Conservation (phyloP, 2,113 vertebrate species). For the Chrysochloris asiatica region DNA sequence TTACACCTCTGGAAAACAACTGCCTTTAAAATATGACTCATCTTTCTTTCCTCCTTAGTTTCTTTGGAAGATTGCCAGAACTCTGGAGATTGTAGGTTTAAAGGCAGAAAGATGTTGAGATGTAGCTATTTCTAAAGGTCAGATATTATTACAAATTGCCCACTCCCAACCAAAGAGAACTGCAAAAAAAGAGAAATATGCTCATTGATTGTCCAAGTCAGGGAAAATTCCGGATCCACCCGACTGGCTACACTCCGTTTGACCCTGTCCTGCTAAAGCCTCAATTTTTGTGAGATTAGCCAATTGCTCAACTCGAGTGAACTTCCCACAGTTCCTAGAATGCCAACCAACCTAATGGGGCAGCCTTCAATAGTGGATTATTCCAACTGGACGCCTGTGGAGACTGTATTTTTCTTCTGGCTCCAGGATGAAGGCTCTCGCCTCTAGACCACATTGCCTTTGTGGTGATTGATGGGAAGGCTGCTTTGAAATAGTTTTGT, state of each 20-base stretch:
- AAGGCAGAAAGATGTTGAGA: slow-evolving; percentile 47
- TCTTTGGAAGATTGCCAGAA: background rate
- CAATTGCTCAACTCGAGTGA: slow-evolving; percentile 66
- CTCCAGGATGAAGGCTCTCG: slow-evolving; percentile 76
- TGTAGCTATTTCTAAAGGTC: slow-evolving; percentile 55
- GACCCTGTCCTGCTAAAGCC: slow-evolving; percentile 65
- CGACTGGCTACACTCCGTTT: slow-evolving; percentile 71
- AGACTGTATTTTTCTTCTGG: slow-evolving; percentile 74
- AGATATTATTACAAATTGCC: slow-evolving; percentile 50
- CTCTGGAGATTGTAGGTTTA: slow-evolving; percentile 54
- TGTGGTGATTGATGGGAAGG: slow-evolving; percentile 79
- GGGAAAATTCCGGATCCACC: slow-evolving; percentile 59
- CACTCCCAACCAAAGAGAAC: background rate
- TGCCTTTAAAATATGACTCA: slow-evolving; percentile 33
- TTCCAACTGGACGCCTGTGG: slow-evolving; percentile 64
- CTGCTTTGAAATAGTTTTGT: slow-evolving; percentile 80
- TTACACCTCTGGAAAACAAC: slow-evolving; percentile 10
- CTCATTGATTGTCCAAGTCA: background rate
- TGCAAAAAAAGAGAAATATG: slow-evolving; percentile 21
- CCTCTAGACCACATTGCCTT: slow-evolving; percentile 71
- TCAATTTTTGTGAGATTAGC: slow-evolving; percentile 60
- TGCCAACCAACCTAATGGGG: slow-evolving; percentile 53
- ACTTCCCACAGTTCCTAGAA: slow-evolving; percentile 79
- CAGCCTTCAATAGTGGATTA: slow-evolving; percentile 63
- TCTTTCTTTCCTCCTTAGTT: slow-evolving; percentile 20